Conservation (phyloP, 2,888 invertebrate genomes). For the Agrotis exclamationis region DNA sequence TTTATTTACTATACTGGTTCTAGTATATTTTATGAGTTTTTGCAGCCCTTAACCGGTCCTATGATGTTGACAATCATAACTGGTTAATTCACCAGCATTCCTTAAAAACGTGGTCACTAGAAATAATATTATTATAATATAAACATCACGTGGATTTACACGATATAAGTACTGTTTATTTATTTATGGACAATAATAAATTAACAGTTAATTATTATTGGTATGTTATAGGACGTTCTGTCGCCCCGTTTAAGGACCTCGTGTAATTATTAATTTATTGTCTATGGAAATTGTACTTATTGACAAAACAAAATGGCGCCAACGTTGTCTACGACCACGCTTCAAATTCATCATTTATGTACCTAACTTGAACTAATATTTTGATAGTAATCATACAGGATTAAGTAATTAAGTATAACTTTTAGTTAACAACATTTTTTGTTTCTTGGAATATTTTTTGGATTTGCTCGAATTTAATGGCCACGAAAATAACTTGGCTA, state of each 20-base stretch:
- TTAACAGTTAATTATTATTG: neutral
- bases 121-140: conserved; percentile 15
- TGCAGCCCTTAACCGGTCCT: no score
- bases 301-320: no score
- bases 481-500: neutral
- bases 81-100: conserved; percentile 25
- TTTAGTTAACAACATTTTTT: neutral
- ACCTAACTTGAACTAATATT: no score
- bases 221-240: neutral
- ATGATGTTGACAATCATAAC: neutral
- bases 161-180: conserved; percentile 14
- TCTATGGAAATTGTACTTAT: no score
- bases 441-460: neutral
- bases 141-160: conserved; percentile 28
- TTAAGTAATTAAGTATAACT: neutral
- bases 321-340: no score
- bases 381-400: no score
- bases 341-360: no score
- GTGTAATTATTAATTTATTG: no score
- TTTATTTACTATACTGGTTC: no score
- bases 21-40: no score
- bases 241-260: no score
- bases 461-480: neutral
- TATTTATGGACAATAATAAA: conserved; percentile 4
- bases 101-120: conserved; percentile 14